Evolutionary conservation across 2,888 invertebrate genomes (phyloP), one percentile per base, ranked within the genome.

Genomic region (Crepidodera aurea): DNA sequence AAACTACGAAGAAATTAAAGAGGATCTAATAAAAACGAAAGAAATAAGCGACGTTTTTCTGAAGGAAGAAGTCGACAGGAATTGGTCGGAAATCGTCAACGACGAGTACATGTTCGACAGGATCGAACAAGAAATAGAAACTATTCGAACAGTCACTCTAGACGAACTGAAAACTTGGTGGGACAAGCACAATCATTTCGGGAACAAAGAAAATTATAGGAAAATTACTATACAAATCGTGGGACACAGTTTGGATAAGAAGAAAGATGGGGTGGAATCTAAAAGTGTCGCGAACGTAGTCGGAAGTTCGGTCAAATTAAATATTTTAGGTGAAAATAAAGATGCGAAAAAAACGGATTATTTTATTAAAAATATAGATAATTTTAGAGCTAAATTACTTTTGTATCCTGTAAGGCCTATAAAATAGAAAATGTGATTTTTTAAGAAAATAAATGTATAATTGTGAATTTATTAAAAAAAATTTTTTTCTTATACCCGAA

Each of bases 81-180:
- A 94, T 78, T 95, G 94, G 94, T 80, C 81, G 0, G 95, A 96
- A 81, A 93, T 96, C 1, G 79, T 84, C 0, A 84, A 83, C 56
- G 84, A 85, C 51, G 88, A 91, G 53, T 94, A 92, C 75, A 79
- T 90, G 69, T 96, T 94, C 80, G 90, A 94, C 77, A 85, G 92
- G 62, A 76, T 87, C 1, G 86, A 87, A 58, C 83, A 83, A 53
- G 93, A 95, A 82, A 84, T 88, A n/a, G 82, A 82, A 0, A 83
- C 83, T 0, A 85, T 89, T 15, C 83, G 85, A 60, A 76, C 78
- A 2, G 77, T 88, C 1, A 84, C 79, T 15, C 53, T 84, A 25
- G 66, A 79, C 0, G 86, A 87, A 40, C 73, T 88, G 10, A 82
- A 77, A 69, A 74, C 75, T 27, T 88, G 85, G 84, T 83, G 86